Conservation (phyloP, 2,888 invertebrate species). For the Gerris lacustris region DNA sequence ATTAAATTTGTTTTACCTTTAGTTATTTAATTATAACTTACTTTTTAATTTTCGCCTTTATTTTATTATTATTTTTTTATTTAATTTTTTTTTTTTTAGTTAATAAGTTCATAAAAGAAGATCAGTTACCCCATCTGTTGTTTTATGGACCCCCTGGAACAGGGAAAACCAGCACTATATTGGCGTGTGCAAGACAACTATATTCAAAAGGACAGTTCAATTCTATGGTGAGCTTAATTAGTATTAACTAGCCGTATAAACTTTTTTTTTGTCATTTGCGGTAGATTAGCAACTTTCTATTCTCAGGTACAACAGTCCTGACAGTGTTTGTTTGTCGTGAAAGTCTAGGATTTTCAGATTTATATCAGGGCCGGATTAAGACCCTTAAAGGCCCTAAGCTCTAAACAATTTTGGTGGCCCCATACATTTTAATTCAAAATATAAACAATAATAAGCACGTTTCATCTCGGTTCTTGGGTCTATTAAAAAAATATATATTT, state of each 20-base stretch:
- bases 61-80: conserved; percentile 26
- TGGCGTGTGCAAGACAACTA: conserved; percentile 86
- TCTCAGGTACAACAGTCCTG: too few relatives aligned
- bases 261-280: conserved; percentile 9
- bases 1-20: not conserved
- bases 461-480: too few relatives aligned
- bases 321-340: too few relatives aligned
- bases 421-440: too few relatives aligned
- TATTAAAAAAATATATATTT: too few relatives aligned
- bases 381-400: too few relatives aligned
- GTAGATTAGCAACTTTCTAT: too few relatives aligned
- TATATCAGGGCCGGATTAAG: too few relatives aligned
- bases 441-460: too few relatives aligned
- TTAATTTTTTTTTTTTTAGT: conserved; percentile 42
- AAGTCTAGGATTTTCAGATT: too few relatives aligned
- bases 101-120: conserved; percentile 74
- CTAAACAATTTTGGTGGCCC: too few relatives aligned
- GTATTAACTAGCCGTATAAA: conserved; percentile 27
- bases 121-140: conserved; percentile 86
- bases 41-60: not conserved
- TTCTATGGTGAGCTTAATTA: conserved; percentile 60
- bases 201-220: conserved; percentile 80
- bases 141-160: conserved; percentile 98
- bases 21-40: not conserved
- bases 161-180: conserved; percentile 93